Evolutionary conservation across 2,113 vertebrate species (phyloP), one percentile per base, ranked within the genome.

Genomic region (Eurypyga helias): DNA sequence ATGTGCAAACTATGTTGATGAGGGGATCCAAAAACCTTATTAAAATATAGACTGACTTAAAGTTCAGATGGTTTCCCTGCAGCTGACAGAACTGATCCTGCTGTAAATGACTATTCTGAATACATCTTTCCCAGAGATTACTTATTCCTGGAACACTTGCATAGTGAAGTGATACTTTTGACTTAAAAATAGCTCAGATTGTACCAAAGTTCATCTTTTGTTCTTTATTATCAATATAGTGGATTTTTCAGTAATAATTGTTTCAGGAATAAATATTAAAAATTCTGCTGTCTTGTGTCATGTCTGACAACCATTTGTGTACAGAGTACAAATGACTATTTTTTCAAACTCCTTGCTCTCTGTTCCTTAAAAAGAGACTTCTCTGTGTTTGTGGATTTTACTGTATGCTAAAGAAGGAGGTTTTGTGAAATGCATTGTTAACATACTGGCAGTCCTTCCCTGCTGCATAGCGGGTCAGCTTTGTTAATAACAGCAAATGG

Each of bases 21-120:
- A 97, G 36, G 24, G 45, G 51, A 70, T 91, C 66, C 78, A 79
- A 91, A 94, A 91, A 85, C 38, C 77, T 82, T 54, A 75, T 65
- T 92, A 85, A 89, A 92, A 81, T 52, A 93, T 20, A 76, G 51
- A 64, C 41, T 36, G 61, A 78, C 73, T 95, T 90, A 10, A 86
- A 87, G 85, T 90, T 92, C 76, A 90, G 71, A 78, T 83, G 58
- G 54, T 67, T 95, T 85, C 83, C 73, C 61, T 84, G 80, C 28
- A 81, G 48, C 69, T 84, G 80, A 89, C 57, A 91, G 73, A 92
- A 77, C 45, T 54, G 76, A 93, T 79, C 69, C 73, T 94, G 49
- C 73, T 80, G 41, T 51, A 79, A 11, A 11, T 34, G 60, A 64
- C 61, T 65, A 31, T 72, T 65, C 57, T 75, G 83, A 82, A 91